Percentiles rank a stretch among this genome's conserved stretches.
Conservation (phyloP, 2,797 vertebrate species). For the Xiphophorus birchmanni region DNA sequence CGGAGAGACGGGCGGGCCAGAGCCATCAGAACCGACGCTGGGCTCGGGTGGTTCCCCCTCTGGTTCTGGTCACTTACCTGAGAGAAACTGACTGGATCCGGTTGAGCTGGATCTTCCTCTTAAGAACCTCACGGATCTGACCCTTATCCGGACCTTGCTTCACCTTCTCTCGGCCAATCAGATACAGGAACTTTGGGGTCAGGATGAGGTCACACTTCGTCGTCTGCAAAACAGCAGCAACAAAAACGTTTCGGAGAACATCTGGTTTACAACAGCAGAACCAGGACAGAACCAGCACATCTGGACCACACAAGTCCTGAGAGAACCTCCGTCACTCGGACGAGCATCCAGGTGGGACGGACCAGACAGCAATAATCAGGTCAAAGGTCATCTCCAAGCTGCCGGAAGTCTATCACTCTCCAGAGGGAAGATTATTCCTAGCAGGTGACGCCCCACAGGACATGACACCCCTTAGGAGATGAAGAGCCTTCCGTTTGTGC, state of each 20-base stretch:
- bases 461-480: neutral
- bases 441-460: no score
- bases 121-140: conserved; percentile 84
- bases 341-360: no score
- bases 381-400: neutral
- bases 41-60: neutral
- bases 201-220: conserved; percentile 86
- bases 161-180: conserved; percentile 88
- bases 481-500: neutral
- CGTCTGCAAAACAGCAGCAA: conserved; percentile 54
- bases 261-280: neutral
- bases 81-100: conserved; percentile 85
- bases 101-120: conserved; percentile 84
- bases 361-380: neutral
- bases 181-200: conserved; percentile 83
- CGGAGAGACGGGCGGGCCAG: conserved; percentile 5
- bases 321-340: no score
- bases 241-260: neutral
- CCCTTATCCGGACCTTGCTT: conserved; percentile 88
- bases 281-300: neutral
- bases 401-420: neutral
- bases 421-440: neutral
- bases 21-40: neutral
- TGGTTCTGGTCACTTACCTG: conserved; percentile 70
- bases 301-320: neutral